Evolutionary conservation across 2,888 invertebrate species (phyloP).

Genomic region (Chalcis sispes): DNA sequence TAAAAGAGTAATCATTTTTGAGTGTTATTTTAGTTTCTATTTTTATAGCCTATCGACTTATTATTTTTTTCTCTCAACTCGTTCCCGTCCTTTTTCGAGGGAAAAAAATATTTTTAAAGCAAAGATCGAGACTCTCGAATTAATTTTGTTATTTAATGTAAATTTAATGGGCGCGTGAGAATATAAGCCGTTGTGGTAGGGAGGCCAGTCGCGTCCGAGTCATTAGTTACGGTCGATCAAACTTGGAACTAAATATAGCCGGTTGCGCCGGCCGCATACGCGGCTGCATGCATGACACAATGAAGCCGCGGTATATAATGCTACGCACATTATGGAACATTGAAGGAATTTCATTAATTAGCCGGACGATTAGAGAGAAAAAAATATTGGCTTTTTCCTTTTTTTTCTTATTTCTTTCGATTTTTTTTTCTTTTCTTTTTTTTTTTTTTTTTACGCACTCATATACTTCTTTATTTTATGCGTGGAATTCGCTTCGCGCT

Average conservation of each 20-base stretch:
- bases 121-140: slow-evolving; percentile 10
- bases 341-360: slow-evolving; percentile 56
- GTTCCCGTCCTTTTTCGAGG: too few relatives aligned
- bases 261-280: background rate
- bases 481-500: slow-evolving; percentile 49
- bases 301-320: slow-evolving; percentile 16
- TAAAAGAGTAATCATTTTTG: too few relatives aligned
- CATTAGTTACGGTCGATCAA: slow-evolving; percentile 55
- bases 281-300: slow-evolving; percentile 19
- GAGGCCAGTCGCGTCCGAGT: slow-evolving; percentile 16
- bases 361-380: slow-evolving; percentile 45
- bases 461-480: slow-evolving; percentile 3
- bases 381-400: slow-evolving; percentile 22
- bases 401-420: background rate
- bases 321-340: slow-evolving; percentile 31
- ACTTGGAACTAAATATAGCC: slow-evolving; percentile 54
- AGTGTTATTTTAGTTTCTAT: too few relatives aligned
- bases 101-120: background rate
- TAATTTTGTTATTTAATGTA: slow-evolving; percentile 51
- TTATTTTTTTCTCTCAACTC: too few relatives aligned
- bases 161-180: slow-evolving; percentile 53
- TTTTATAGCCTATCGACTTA: too few relatives aligned
- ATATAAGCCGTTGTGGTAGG: slow-evolving; percentile 3
- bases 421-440: too few relatives aligned
- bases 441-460: background rate